phyloP scores from a whole-genome alignment of 2,888 invertebrate genomes.

The Stratiomys singularior region DNA sequence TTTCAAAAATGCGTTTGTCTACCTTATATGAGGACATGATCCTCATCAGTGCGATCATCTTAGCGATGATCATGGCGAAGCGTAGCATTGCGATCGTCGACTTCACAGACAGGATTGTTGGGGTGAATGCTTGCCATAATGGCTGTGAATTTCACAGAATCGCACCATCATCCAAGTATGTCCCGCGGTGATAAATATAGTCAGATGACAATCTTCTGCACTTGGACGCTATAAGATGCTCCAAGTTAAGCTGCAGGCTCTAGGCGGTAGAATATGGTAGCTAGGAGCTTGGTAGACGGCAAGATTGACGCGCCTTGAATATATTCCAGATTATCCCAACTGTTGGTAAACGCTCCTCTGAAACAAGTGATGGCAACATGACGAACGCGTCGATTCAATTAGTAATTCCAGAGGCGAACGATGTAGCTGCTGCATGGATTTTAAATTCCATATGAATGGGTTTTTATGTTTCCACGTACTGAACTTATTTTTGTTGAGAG shows the following conservation, averaged over 20 bases:
- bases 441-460: constrained; percentile 54
- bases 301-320: background rate
- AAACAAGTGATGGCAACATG: constrained; percentile 51
- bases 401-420: constrained; percentile 64
- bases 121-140: constrained; percentile 10
- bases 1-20: background rate
- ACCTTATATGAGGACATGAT: background rate
- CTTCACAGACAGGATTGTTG: background rate
- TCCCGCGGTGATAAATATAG: constrained; percentile 41
- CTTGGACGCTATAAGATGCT: background rate
- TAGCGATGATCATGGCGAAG: too few relatives aligned
- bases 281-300: background rate
- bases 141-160: constrained; percentile 34
- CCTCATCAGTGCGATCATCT: background rate
- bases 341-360: background rate
- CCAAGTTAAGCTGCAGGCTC: background rate
- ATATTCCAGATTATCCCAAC: background rate
- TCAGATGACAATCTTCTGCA: constrained; percentile 30
- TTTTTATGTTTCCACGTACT: constrained; percentile 38
- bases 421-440: constrained; percentile 62
- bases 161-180: constrained; percentile 24
- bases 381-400: constrained; percentile 65
- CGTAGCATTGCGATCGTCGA: background rate
- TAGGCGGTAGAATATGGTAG: background rate
- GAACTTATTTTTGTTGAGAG: constrained; percentile 36